Conservation (phyloP, 2,888 invertebrate genomes). For the Drosophila cognata region DNA sequence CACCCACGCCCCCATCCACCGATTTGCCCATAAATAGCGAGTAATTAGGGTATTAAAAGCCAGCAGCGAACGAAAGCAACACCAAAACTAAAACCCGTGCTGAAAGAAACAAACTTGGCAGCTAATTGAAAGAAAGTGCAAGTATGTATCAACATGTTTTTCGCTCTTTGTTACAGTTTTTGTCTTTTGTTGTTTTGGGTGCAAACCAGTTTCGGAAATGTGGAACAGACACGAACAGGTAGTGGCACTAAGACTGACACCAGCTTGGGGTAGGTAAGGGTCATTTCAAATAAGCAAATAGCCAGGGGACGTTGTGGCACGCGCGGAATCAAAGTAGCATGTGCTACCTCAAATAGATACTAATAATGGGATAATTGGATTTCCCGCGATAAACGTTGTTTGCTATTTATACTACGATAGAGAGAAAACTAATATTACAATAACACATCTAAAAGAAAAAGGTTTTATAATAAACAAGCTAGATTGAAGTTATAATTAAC, state of each 20-base stretch:
- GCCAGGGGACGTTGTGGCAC: not conserved
- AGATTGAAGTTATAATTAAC: not conserved
- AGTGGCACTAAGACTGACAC: not conserved
- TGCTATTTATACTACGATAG: not conserved
- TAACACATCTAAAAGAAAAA: not conserved
- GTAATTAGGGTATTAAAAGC: constrained; percentile 67
- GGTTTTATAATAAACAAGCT: not conserved
- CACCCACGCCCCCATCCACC: constrained; percentile 45
- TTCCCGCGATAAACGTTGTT: not conserved
- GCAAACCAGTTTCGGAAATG: constrained; percentile 60
- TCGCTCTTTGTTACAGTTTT: constrained; percentile 4
- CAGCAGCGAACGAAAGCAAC: constrained; percentile 32
- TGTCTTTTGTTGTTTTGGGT: constrained; percentile 2
- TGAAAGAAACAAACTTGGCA: constrained; percentile 30
- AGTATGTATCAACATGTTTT: constrained; percentile 48
- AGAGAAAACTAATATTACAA: not conserved
- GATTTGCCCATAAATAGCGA: constrained; percentile 42
- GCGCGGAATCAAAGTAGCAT: not conserved
- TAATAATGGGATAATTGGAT: not conserved
- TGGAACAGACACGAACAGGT: constrained; percentile 39
- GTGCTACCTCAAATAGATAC: constrained; percentile 5
- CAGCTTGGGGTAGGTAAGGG: constrained; percentile 64
- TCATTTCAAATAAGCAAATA: not conserved
- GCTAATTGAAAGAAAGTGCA: constrained; percentile 78
- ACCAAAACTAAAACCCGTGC: not conserved